Percentiles rank a stretch among this genome's conserved stretches.
These are phyloP conservation scores for Sphaerophoria taeniata DNA, from an alignment of 2,888 invertebrate genomes.

Conservation along the genomic window DNA sequence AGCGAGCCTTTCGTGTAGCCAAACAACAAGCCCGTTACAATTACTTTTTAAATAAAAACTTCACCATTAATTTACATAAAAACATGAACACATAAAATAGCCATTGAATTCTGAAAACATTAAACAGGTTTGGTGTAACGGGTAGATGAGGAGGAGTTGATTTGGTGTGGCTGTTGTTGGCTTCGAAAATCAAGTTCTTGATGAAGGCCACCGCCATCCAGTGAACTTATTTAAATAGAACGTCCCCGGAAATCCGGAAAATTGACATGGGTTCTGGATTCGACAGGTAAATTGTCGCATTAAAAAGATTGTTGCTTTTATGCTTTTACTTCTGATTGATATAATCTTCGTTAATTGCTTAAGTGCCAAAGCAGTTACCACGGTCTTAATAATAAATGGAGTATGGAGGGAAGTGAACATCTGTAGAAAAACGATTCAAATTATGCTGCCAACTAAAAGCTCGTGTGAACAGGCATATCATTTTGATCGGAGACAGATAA, in stretches of 20 bases:
- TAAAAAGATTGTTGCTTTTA: background rate
- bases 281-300: background rate
- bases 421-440: slow-evolving; percentile 49
- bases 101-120: too few relatives aligned
- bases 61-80: slow-evolving; percentile 4
- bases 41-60: slow-evolving; percentile 70
- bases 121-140: too few relatives aligned
- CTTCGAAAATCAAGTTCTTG: too few relatives aligned
- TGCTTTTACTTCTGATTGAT: slow-evolving; percentile 7
- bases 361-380: slow-evolving; percentile 41
- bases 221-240: too few relatives aligned
- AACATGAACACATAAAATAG: background rate
- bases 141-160: too few relatives aligned
- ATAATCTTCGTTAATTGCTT: slow-evolving; percentile 64
- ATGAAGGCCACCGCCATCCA: too few relatives aligned
- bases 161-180: too few relatives aligned
- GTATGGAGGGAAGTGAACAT: background rate
- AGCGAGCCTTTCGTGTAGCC: slow-evolving; percentile 28
- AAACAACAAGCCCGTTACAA: slow-evolving; percentile 45
- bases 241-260: background rate
- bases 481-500: background rate
- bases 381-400: slow-evolving; percentile 45
- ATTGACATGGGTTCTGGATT: background rate
- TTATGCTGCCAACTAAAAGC: slow-evolving; percentile 59
- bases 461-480: slow-evolving; percentile 43